phyloP scores from a whole-genome alignment of 1,140 invertebrate species.

The Micrasema minimum region DNA sequence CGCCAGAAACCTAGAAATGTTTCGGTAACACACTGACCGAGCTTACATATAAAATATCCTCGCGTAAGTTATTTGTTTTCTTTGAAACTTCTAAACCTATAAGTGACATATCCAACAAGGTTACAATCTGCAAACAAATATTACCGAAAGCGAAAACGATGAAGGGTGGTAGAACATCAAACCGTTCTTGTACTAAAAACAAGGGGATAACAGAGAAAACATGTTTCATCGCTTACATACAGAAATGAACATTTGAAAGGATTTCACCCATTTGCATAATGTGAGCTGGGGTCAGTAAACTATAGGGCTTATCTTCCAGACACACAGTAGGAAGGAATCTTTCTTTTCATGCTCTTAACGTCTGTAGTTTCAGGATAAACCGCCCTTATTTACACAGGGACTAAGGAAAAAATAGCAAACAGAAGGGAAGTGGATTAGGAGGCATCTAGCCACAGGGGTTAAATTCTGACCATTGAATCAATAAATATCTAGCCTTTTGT shows the following conservation, averaged over 20 bases:
- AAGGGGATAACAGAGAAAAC: constrained; percentile 42
- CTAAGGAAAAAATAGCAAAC: constrained; percentile 52
- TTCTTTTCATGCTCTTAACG: constrained; percentile 51
- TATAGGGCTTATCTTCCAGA: constrained; percentile 49
- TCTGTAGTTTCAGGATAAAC: constrained; percentile 52
- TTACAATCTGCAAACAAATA: too few species aligned
- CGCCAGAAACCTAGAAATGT: too few species aligned
- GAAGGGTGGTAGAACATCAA: too few species aligned
- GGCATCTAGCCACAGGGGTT: not conserved
- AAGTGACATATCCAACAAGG: too few species aligned
- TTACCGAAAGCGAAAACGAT: too few species aligned
- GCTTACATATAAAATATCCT: too few species aligned
- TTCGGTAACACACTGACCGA: too few species aligned
- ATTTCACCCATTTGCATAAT: constrained; percentile 52
- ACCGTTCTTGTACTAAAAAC: constrained; percentile 6
- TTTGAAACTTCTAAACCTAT: too few species aligned
- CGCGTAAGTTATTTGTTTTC: too few species aligned
- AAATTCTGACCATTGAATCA: constrained; percentile 3
- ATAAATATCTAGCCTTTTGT: not conserved
- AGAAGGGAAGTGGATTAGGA: constrained; percentile 49
- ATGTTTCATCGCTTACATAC: constrained; percentile 49
- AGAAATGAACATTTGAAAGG: constrained; percentile 52
- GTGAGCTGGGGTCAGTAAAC: constrained; percentile 49
- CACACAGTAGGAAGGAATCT: constrained; percentile 43
- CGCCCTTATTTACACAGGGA: constrained; percentile 50